A percentile compares a stretch with the other conserved stretches of the same genome.
Evolutionary conservation across 2,888 invertebrate species (phyloP).

Genomic region (Drosophila helvetica): DNA sequence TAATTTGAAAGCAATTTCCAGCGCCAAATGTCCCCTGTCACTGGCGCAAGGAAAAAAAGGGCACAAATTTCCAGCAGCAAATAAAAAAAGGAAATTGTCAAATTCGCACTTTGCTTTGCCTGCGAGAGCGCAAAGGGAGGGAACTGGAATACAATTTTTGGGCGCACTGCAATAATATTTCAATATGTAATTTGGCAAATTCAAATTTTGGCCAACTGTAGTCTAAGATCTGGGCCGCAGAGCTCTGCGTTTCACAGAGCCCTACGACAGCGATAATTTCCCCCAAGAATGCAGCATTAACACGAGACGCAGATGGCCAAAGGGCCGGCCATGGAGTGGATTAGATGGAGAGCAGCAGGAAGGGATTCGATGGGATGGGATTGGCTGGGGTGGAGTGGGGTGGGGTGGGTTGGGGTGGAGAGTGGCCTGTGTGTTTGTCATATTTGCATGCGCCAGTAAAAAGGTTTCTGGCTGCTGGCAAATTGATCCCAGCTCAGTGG

Average conservation of each 20-base stretch:
- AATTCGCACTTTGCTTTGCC: slow-evolving; percentile 79
- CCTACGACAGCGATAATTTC: slow-evolving; percentile 80
- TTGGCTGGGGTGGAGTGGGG: slow-evolving; percentile 5
- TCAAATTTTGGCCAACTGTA: slow-evolving; percentile 65
- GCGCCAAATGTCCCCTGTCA: slow-evolving; percentile 63
- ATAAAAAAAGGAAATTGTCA: slow-evolving; percentile 68
- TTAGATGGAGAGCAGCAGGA: slow-evolving; percentile 45
- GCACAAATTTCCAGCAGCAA: slow-evolving; percentile 4
- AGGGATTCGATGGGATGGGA: slow-evolving; percentile 17
- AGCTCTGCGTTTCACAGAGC: slow-evolving; percentile 2
- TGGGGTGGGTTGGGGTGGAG: slow-evolving; percentile 17
- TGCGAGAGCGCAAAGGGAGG: slow-evolving; percentile 4
- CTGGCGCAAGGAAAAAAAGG: neutral
- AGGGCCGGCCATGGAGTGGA: slow-evolving; percentile 56
- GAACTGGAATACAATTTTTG: slow-evolving; percentile 63
- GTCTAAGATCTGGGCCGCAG: slow-evolving; percentile 20
- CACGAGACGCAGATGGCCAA: slow-evolving; percentile 75
- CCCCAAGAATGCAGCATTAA: slow-evolving; percentile 80
- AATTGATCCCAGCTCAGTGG: slow-evolving; percentile 80
- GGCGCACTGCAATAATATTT: slow-evolving; percentile 77
- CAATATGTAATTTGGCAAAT: slow-evolving; percentile 78
- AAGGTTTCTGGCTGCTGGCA: slow-evolving; percentile 77
- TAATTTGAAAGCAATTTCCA: slow-evolving; percentile 82
- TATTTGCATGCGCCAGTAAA: slow-evolving; percentile 78
- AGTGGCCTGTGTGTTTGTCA: slow-evolving; percentile 65